Base-by-base conservation (phyloP, 1,140 invertebrate genomes). In the Tigriopus japonicus region DNA sequence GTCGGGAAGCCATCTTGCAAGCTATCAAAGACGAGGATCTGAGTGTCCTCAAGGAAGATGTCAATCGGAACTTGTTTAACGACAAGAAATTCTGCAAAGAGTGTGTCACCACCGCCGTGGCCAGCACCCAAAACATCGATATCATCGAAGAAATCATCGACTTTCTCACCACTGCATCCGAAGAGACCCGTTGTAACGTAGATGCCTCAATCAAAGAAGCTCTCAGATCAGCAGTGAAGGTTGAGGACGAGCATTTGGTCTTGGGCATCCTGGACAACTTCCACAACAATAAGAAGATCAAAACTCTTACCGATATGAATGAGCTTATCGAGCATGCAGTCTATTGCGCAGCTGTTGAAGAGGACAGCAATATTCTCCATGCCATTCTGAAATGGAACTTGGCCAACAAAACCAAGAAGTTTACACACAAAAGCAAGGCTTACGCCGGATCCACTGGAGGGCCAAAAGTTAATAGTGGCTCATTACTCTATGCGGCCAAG, bases 61-160 rank as follows among this genome's bases (percentile, higher is more conserved):
- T 23, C 40, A 58, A 58, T 23, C 13, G 21, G 40, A 58, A 24
- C 40, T 17, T 58, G 21, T 42, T 58, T 6, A 58, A 41, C 40
- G 56, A 58, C 7, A 58, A 58, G 56, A 58, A 58, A n/a, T 58
- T 58, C 40, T 35, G 56, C 56, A 58, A 58, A 23, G 56, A 58
- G 40, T 58, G 56, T 17, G 42, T 58, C 45, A 49, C 17, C 56
- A 41, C 17, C 1, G n/a, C 12, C 40, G 56, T 58, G 56, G 17
- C 13, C n/a, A 28, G 21, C 23, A 58, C 23, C 5, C 56, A 28
- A 58, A 58, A 58, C 17, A 28, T 58, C 5, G 56, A 23, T 12
- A 23, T 58, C n/a, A 42, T 58, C 3, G 56, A 58, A 23, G 56
- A 58, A 23, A 23, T 58, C 12, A 23, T 58, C 6, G 56, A 42